Conservation (phyloP, 2,888 invertebrate genomes). For the Diabrotica balteata region DNA sequence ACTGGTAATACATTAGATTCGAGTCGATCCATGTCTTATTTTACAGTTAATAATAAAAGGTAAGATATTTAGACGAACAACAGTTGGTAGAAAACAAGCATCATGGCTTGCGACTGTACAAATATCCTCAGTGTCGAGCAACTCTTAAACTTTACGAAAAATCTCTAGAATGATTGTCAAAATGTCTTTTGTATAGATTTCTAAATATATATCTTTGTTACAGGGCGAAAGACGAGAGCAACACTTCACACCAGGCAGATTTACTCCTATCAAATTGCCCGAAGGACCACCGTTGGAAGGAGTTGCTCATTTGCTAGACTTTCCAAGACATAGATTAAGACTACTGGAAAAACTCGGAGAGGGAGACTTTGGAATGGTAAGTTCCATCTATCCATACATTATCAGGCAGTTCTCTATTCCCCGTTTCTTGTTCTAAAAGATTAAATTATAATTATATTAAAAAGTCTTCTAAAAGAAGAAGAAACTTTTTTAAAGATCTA, state of each 20-base stretch:
- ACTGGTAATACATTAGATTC: no score
- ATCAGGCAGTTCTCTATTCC: no score
- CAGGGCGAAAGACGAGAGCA: slow-evolving; percentile 73
- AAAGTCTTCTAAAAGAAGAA: not conserved
- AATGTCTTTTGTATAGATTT: no score
- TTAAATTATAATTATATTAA: not conserved
- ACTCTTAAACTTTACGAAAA: no score
- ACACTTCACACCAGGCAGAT: slow-evolving; percentile 72
- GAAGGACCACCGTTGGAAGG: slow-evolving; percentile 73
- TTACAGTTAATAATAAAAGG: no score
- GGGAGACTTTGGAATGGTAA: slow-evolving; percentile 87
- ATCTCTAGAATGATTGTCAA: no score
- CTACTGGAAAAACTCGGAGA: slow-evolving; percentile 87
- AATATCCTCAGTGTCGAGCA: no score
- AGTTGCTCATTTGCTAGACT: slow-evolving; percentile 75
- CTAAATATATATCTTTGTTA: slow-evolving; percentile 21
- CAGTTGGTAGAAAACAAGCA: no score
- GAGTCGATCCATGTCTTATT: no score
- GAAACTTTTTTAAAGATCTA: no score
- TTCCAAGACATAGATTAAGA: slow-evolving; percentile 83
- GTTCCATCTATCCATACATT: slow-evolving; percentile 45
- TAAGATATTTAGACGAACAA: no score
- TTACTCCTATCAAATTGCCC: slow-evolving; percentile 77
- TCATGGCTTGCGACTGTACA: no score
- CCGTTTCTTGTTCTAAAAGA: not conserved